A percentile compares a stretch with the other conserved stretches of the same genome.
Conservation (phyloP, 2,797 vertebrate genomes). For the Sebastes oblongus region DNA sequence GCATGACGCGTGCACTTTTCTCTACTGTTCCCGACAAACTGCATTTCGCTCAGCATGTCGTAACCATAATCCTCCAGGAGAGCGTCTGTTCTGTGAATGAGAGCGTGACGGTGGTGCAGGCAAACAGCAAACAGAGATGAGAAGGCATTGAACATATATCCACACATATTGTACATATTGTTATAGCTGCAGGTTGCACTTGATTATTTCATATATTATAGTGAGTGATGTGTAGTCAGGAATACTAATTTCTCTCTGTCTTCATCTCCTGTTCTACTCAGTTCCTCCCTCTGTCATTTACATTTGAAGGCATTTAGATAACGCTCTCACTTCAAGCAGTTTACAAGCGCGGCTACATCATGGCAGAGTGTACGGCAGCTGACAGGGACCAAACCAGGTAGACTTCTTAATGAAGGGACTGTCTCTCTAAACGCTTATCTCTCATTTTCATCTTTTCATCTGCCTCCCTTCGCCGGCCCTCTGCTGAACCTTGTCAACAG, state of each 20-base stretch:
- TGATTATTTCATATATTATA: neutral
- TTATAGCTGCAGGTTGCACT: neutral
- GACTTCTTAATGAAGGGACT: neutral
- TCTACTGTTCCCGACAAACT: conserved; percentile 6
- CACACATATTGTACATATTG: neutral
- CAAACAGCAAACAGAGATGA: neutral
- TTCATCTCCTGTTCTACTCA: neutral
- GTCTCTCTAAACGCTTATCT: neutral
- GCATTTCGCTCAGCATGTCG: conserved; percentile 28
- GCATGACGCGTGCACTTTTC: conserved; percentile 10
- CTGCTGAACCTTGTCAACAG: conserved; percentile 5
- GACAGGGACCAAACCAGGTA: neutral
- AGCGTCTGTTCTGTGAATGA: neutral
- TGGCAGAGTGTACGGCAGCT: neutral
- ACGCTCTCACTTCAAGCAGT: conserved; percentile 6
- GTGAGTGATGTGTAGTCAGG: neutral
- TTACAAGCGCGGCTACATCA: conserved; percentile 8
- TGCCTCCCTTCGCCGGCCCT: neutral
- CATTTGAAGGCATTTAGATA: conserved; percentile 26
- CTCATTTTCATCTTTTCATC: neutral
- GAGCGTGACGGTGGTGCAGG: neutral
- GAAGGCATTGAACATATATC: neutral
- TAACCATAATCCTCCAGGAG: conserved; percentile 27
- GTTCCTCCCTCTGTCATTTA: conserved; percentile 19
- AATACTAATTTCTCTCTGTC: neutral